Evolutionary conservation across 2,888 invertebrate genomes (phyloP).

Genomic region (Operophtera brumata): DNA sequence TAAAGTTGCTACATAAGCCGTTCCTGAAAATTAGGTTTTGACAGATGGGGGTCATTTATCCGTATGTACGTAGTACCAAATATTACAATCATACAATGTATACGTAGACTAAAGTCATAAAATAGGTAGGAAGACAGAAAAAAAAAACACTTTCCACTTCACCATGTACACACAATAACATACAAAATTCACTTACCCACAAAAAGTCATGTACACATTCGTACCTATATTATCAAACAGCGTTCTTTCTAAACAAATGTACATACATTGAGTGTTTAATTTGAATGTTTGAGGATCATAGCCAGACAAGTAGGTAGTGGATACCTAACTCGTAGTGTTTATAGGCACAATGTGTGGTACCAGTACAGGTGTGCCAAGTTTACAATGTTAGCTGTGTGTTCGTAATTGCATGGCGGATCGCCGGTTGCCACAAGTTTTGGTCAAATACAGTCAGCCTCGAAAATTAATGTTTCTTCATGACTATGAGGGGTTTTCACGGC

Average conservation of each 20-base stretch:
- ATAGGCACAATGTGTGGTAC: neutral
- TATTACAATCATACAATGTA: no score
- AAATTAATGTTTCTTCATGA: neutral
- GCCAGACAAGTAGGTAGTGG: conserved; percentile 29
- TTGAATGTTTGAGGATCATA: conserved; percentile 46
- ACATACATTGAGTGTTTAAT: conserved; percentile 37
- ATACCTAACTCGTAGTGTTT: conserved; percentile 13
- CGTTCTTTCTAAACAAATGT: conserved; percentile 34
- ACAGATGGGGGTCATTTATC: no score
- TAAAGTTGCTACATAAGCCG: no score
- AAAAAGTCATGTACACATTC: conserved; percentile 4
- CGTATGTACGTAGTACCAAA: neutral
- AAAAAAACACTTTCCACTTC: neutral
- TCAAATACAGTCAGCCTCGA: conserved; percentile 6
- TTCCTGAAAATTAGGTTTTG: no score
- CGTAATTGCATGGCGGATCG: conserved; percentile 28
- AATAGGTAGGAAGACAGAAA: no score
- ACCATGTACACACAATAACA: neutral
- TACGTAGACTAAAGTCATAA: no score
- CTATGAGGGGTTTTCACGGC: no score
- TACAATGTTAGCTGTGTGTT: conserved; percentile 19
- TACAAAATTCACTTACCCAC: conserved; percentile 18
- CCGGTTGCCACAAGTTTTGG: conserved; percentile 27
- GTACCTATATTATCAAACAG: conserved; percentile 22
- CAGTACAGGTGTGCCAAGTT: conserved; percentile 25